A percentile compares a stretch with the other conserved stretches of the same genome.
These are phyloP conservation scores for Parotocinclus haroldoi DNA, from an alignment of 2,797 vertebrate species.

Conservation along the genomic window DNA sequence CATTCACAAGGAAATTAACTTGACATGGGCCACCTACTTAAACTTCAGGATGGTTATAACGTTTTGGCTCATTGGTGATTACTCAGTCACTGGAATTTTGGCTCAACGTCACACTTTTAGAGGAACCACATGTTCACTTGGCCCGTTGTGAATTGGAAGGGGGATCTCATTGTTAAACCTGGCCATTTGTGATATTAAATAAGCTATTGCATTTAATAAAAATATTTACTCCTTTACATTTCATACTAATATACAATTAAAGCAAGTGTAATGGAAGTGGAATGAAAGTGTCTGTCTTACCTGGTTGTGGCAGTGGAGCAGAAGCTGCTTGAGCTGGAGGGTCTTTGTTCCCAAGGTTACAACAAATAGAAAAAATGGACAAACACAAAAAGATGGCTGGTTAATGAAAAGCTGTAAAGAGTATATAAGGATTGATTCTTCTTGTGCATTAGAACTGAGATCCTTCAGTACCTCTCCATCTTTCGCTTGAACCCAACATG, in stretches of 20 bases:
- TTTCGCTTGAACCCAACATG: constrained; percentile 19
- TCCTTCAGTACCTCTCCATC: constrained; percentile 11
- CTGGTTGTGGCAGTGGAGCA: constrained; percentile 64
- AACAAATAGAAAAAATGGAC: constrained; percentile 19
- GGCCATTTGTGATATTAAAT: too few species aligned
- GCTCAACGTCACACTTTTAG: too few species aligned
- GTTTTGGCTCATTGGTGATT: too few species aligned
- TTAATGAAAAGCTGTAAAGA: constrained; percentile 21
- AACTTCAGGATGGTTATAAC: too few species aligned
- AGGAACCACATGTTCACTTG: too few species aligned
- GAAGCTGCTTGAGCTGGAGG: constrained; percentile 74
- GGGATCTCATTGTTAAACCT: too few species aligned
- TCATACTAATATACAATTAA: neutral
- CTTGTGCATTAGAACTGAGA: neutral
- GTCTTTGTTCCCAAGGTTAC: constrained; percentile 59
- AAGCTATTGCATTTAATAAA: too few species aligned
- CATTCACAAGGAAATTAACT: too few species aligned
- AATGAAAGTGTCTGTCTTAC: constrained; percentile 50
- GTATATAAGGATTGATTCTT: neutral
- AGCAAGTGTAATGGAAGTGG: neutral
- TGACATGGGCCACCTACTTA: too few species aligned
- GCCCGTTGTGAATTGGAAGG: too few species aligned
- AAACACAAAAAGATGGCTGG: constrained; percentile 20
- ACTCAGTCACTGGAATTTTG: too few species aligned
- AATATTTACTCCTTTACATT: too few species aligned